Base-by-base conservation (phyloP, 2,113 vertebrate species). In the Phasianus colchicus region DNA sequence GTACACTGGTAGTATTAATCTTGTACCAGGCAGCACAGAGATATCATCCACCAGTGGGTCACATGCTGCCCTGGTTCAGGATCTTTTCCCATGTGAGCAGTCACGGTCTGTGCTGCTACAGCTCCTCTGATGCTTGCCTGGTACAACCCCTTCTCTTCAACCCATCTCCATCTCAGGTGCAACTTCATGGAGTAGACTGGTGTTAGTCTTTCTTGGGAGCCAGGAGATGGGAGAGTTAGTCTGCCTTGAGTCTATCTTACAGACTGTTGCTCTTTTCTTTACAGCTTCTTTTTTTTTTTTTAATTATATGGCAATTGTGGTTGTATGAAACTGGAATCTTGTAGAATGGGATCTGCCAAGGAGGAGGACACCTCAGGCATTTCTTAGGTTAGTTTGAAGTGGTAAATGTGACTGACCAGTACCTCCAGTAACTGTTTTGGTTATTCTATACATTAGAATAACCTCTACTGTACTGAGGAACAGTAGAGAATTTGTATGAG, bases 81-180 rank as follows among this genome's bases (percentile, higher is more conserved):
- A 20, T 45, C 9, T 13, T 77, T 40, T 80, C 24, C 61, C 32
- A 19, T 9, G 58, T 30, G 14, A 65, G 36, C 25, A 10, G 0
- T 34, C 64, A 63, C 27, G 45, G 15, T 1, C 10, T 1, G 27
- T 38, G 61, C 38, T 63, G 43, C 38, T 1, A 3, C 38, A 38
- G 57, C 67, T 48, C 10, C 63, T 67, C 2, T 0, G 61, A 5
- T 55, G 12, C 47, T 67, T 0, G 2, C 80, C 66, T 66, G 30
- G 47, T 32, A 0, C 0, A 30, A 19, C 30, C 14, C 61, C 40
- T 63, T 71, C 19, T 9, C 3, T 2, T 29, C 36, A 43, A 36
- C 13, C 45, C 18, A 34, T 11, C 11, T 1, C 21, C 14, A 0
- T 1, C 18, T 13, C 27, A 48, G n/a, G 20, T 2, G 4, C 0